phyloP scores from a whole-genome alignment of 2,113 vertebrate species.

The Nyctereutes procyonoides region DNA sequence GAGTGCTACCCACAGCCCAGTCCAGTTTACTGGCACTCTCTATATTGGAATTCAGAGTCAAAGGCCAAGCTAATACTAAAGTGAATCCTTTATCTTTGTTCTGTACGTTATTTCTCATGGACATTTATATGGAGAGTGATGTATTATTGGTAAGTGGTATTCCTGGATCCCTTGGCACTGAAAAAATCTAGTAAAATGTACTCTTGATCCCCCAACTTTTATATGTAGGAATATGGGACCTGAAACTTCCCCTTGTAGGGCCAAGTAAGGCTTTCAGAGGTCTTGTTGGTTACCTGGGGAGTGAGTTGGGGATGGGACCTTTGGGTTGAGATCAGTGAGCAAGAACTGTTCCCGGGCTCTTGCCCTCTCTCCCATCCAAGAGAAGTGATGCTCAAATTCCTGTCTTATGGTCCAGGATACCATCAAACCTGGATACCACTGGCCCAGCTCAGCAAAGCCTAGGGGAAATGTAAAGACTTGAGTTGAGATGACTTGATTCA shows the following conservation, averaged over 20 bases:
- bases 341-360: not conserved
- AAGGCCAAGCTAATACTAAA: not conserved
- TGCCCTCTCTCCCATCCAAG: not conserved
- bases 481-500: not conserved
- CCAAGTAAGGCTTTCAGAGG: not conserved
- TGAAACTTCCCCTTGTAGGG: not conserved
- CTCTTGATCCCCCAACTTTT: not conserved
- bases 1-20: not conserved
- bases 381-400: not conserved
- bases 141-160: not conserved
- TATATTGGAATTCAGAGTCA: not conserved
- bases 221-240: not conserved
- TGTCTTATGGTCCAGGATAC: not conserved
- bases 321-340: not conserved
- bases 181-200: not conserved
- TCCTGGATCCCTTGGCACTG: not conserved
- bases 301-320: not conserved
- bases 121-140: not conserved
- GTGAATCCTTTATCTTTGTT: not conserved
- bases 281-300: not conserved
- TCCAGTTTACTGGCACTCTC: not conserved
- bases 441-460: not conserved
- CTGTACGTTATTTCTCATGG: not conserved
- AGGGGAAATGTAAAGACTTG: not conserved
- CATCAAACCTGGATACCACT: not conserved